Evolutionary conservation across 2,797 vertebrate species (phyloP).

Genomic region (Decapterus maruadsi): DNA sequence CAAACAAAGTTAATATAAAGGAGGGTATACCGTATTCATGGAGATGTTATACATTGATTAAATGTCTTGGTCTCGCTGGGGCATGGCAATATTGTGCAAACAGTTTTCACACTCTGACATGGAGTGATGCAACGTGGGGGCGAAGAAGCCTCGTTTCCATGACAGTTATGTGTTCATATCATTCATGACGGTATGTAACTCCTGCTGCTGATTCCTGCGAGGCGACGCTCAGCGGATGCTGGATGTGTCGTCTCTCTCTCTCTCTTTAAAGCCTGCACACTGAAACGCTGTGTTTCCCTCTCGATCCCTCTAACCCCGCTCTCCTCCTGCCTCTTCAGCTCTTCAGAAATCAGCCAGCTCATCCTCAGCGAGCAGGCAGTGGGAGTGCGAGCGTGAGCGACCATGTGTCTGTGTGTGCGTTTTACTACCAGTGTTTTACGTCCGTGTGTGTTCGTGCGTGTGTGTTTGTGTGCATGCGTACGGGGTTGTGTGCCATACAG

Average conservation of each 20-base stretch:
- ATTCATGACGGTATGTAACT: background rate
- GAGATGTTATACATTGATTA: background rate
- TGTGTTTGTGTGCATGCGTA: constrained; percentile 10
- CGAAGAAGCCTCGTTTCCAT: constrained; percentile 23
- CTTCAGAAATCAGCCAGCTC: constrained; percentile 65
- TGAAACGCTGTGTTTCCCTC: constrained; percentile 44
- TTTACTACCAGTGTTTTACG: constrained; percentile 32
- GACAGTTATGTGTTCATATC: constrained; percentile 26
- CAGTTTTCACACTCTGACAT: background rate
- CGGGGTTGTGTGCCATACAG: constrained; percentile 45
- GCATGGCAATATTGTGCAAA: constrained; percentile 9
- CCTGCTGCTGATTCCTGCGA: constrained; percentile 11
- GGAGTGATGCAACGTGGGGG: background rate
- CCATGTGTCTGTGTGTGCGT: constrained; percentile 37
- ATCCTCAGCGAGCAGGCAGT: constrained; percentile 59
- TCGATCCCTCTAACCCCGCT: constrained; percentile 52
- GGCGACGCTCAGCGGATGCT: background rate
- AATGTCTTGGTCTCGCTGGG: constrained; percentile 14
- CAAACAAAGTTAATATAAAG: background rate
- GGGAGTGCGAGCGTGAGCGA: constrained; percentile 42
- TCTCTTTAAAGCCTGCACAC: constrained; percentile 24
- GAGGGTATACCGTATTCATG: background rate
- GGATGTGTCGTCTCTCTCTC: constrained; percentile 27
- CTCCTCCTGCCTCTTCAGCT: constrained; percentile 67
- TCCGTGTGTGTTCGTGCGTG: constrained; percentile 24